Evolutionary conservation across 2,888 invertebrate genomes (phyloP).

Genomic region (Osedax frankpressi): DNA sequence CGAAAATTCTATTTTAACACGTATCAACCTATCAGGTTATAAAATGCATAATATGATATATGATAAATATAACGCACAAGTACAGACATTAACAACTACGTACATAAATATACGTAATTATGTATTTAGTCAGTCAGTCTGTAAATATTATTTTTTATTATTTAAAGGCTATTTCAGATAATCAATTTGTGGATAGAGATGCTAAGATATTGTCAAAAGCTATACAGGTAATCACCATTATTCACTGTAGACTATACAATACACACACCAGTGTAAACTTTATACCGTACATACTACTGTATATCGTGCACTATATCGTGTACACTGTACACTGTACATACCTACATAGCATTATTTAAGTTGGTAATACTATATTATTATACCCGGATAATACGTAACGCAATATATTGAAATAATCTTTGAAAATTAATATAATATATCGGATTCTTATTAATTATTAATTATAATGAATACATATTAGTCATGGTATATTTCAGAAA

Average conservation of each 20-base stretch:
- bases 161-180: too few species aligned
- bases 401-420: too few species aligned
- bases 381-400: too few species aligned
- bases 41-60: background rate
- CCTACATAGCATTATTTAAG: background rate
- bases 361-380: too few species aligned
- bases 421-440: too few species aligned
- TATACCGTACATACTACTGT: background rate
- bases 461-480: too few species aligned
- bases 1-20: background rate
- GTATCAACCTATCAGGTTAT: background rate
- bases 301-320: background rate
- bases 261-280: background rate
- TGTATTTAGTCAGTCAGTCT: background rate
- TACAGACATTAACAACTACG: background rate
- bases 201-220: background rate
- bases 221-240: background rate
- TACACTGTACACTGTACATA: background rate
- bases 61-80: background rate
- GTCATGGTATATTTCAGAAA: too few species aligned
- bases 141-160: background rate
- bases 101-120: background rate
- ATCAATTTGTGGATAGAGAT: background rate
- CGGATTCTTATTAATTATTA: too few species aligned
- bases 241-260: background rate